Percentiles rank a stretch among this genome's conserved stretches.
phyloP scores from a whole-genome alignment of 2,113 vertebrate genomes.

The Apodemus speciosus region DNA sequence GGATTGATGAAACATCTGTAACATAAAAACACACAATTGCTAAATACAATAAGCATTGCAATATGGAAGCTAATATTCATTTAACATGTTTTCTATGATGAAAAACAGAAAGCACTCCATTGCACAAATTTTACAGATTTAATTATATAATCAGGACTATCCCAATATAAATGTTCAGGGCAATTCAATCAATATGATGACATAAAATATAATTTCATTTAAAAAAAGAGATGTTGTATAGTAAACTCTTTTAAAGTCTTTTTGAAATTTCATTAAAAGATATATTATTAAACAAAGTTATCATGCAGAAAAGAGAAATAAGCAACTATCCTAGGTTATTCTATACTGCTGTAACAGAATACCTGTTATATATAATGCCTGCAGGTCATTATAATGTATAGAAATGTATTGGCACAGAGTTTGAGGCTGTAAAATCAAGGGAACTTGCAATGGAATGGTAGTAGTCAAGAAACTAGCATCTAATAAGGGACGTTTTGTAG shows the following conservation, averaged over 20 bases:
- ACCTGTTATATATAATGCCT: neutral
- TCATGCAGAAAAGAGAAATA: neutral
- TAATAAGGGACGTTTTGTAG: neutral
- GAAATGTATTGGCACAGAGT: neutral
- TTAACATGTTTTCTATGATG: conserved; percentile 12
- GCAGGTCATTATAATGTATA: neutral
- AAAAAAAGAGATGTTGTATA: neutral
- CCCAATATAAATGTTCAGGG: neutral
- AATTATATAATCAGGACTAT: neutral
- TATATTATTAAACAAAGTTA: neutral
- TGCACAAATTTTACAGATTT: conserved; percentile 27
- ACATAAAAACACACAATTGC: conserved; percentile 43
- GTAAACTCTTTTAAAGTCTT: conserved; percentile 9
- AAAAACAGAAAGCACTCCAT: neutral
- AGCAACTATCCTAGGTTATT: neutral
- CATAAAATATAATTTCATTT: conserved; percentile 4
- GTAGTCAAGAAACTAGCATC: neutral
- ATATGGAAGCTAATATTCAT: neutral
- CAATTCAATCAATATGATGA: neutral
- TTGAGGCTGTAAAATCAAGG: neutral
- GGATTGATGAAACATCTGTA: conserved; percentile 16
- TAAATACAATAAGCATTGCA: neutral
- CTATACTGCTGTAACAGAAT: neutral
- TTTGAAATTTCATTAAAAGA: neutral
- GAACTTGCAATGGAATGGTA: no score